Conservation (phyloP, 2,888 invertebrate genomes). For the Platycheirus rosarum region DNA sequence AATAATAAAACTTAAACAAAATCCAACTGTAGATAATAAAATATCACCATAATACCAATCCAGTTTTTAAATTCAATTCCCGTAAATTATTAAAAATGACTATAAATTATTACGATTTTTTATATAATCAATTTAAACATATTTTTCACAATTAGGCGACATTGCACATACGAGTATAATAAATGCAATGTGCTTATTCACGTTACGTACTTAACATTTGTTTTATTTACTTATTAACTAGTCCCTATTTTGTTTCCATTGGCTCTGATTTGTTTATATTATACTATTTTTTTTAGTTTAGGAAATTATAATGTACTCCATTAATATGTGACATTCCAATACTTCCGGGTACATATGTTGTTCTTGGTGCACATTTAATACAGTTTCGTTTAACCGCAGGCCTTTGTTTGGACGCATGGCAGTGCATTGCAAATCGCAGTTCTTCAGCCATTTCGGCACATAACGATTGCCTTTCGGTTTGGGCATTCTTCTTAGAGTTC, state of each 20-base stretch:
- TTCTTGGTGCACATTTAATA: conserved; percentile 88
- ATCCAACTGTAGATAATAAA: too few relatives aligned
- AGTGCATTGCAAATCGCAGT: conserved; percentile 93
- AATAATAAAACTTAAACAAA: too few relatives aligned
- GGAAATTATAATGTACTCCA: conserved; percentile 81
- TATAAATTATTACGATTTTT: too few relatives aligned
- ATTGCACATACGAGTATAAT: too few relatives aligned
- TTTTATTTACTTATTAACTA: conserved; percentile 18
- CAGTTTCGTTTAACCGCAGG: conserved; percentile 91
- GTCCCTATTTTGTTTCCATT: conserved; percentile 12
- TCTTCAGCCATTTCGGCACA: conserved; percentile 98
- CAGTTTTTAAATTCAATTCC: too few relatives aligned
- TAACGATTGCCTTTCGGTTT: conserved; percentile 92
- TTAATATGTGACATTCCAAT: conserved; percentile 78
- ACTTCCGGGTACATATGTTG: conserved; percentile 86
- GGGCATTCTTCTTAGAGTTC: conserved; percentile 94
- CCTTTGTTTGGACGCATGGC: conserved; percentile 91
- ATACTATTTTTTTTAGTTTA: conserved; percentile 76
- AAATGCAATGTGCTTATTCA: too few relatives aligned
- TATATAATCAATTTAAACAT: too few relatives aligned
- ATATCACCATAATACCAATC: too few relatives aligned
- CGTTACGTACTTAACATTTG: too few relatives aligned
- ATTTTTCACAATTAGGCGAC: too few relatives aligned
- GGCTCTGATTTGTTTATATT: neutral
- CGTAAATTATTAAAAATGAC: too few relatives aligned